Evolutionary conservation across 2,113 vertebrate species (phyloP).

Genomic region (Pogona vitticeps): DNA sequence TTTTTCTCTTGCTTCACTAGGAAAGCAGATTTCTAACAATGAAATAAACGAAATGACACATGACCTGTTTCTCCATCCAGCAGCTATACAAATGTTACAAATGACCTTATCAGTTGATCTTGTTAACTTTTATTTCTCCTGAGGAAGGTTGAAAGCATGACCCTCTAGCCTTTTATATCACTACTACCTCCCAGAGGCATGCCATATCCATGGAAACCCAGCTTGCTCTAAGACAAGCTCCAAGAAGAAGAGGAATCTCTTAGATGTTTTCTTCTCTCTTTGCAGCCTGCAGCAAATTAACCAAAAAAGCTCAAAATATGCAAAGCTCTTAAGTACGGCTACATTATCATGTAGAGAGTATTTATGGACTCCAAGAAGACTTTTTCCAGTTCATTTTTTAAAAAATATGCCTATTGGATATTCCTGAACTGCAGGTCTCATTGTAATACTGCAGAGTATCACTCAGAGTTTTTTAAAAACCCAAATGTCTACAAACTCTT

Average conservation of each 20-base stretch:
- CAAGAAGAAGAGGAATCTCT: background rate
- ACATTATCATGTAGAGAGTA: background rate
- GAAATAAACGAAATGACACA: background rate
- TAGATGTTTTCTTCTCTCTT: background rate
- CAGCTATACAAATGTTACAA: background rate
- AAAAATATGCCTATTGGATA: background rate
- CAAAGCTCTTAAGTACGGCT: background rate
- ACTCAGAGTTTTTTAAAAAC: too few relatives aligned
- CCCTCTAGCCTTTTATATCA: background rate
- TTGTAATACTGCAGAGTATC: background rate
- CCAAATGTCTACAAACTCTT: background rate
- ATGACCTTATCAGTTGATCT: background rate
- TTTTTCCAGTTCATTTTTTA: background rate
- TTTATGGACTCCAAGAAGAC: background rate
- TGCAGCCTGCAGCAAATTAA: background rate
- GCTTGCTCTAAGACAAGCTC: background rate
- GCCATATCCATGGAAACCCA: background rate
- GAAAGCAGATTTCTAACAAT: background rate
- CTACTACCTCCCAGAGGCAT: background rate
- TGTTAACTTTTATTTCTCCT: slow-evolving; percentile 14
- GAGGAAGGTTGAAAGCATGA: background rate
- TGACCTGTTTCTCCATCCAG: background rate
- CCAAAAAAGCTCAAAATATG: background rate
- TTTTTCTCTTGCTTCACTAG: background rate
- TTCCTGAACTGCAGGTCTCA: background rate